These are phyloP conservation scores for Harpagoxenus sublaevis DNA, from an alignment of 2,888 invertebrate genomes.

Conservation along the genomic window DNA sequence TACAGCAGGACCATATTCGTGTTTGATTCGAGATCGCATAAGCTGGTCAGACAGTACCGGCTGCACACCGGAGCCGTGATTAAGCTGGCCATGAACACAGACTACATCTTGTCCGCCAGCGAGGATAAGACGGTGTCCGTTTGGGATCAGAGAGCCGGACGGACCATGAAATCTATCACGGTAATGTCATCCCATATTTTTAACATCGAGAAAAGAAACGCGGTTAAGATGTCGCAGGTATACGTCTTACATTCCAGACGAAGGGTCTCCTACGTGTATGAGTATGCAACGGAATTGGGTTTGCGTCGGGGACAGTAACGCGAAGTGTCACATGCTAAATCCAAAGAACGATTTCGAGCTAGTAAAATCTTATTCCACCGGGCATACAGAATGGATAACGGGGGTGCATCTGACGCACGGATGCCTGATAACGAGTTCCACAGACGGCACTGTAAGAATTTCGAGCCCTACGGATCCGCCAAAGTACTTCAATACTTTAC, in stretches of 20 bases:
- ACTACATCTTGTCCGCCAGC: conserved; percentile 88
- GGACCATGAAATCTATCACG: conserved; percentile 83
- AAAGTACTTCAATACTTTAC: conserved; percentile 73
- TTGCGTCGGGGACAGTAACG: conserved; percentile 81
- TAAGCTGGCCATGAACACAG: conserved; percentile 83
- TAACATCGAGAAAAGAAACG: too few species aligned
- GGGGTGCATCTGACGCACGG: conserved; percentile 81
- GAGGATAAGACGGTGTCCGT: conserved; percentile 88
- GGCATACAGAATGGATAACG: conserved; percentile 82
- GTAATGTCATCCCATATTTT: conserved; percentile 66
- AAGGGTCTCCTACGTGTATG: conserved; percentile 82
- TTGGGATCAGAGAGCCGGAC: conserved; percentile 88
- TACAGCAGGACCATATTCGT: conserved; percentile 88
- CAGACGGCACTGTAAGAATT: conserved; percentile 83
- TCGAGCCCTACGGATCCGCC: conserved; percentile 84
- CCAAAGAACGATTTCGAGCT: conserved; percentile 77
- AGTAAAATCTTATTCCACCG: conserved; percentile 79
- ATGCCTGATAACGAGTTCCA: conserved; percentile 83
- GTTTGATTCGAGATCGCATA: conserved; percentile 87
- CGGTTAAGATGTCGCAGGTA: not conserved
- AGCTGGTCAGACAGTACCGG: conserved; percentile 86
- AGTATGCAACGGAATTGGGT: conserved; percentile 77
- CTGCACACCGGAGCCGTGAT: conserved; percentile 88
- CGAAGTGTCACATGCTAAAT: conserved; percentile 80
- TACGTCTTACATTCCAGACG: conserved; percentile 78